Evolutionary conservation across 2,113 vertebrate species (phyloP).

Genomic region (Phalacrocorax aristotelis): DNA sequence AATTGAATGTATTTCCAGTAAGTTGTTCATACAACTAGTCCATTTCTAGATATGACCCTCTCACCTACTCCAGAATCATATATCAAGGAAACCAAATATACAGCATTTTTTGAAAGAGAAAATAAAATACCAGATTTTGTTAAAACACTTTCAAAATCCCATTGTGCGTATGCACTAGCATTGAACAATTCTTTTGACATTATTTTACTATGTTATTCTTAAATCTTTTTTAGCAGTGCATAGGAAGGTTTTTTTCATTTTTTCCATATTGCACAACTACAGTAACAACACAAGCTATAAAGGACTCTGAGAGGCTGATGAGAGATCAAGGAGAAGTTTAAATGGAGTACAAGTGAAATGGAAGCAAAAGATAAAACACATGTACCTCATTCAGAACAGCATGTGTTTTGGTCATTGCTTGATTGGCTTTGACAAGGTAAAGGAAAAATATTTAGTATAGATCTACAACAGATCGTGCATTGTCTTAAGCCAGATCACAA

Average conservation of each 20-base stretch:
- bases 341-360: background rate
- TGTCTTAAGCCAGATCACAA: background rate
- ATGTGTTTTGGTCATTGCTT: background rate
- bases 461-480: background rate
- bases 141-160: background rate
- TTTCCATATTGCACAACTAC: background rate
- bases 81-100: background rate
- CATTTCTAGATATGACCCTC: background rate
- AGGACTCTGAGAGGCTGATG: background rate
- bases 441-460: background rate
- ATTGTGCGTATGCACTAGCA: background rate
- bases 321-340: background rate
- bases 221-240: background rate
- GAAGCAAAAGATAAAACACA: background rate
- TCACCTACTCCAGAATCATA: background rate
- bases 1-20: background rate
- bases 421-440: background rate
- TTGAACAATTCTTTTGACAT: background rate
- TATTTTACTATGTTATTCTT: background rate
- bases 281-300: background rate
- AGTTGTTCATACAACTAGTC: background rate
- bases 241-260: background rate
- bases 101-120: background rate
- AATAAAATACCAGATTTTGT: background rate
- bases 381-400: background rate